Base-by-base conservation (phyloP, 2,888 invertebrate genomes). In the Andrena fulva region DNA sequence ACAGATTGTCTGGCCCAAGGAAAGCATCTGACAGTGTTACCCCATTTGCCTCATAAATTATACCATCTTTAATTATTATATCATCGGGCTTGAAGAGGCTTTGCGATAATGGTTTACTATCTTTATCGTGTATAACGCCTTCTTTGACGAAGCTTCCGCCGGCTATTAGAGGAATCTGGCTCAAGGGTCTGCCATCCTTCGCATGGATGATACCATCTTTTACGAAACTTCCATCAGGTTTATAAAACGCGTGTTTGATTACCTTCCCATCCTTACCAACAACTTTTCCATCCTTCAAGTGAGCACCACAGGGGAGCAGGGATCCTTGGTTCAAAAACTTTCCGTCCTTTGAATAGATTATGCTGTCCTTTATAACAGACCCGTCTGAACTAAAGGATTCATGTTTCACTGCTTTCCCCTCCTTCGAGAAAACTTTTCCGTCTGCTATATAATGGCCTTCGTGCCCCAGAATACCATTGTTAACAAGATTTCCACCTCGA, bases 381-480 rank as follows among this genome's bases (percentile, higher is more conserved):
- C 93, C 93, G 62, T 94, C 93, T 0, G 93, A 93, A 80, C 89
- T 91, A 77, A 94, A 94, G 0, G 90, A 87, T 29, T 93, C 93
- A 42, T 90, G 91, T 74, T 93, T 93, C 4, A 92, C 90, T 1
- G 91, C 90, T 84, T 92, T 93, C 1, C 92, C 93, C 35, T 93
- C 93, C 67, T 92, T 93, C 0, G 91, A 85, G 33, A 90, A 89
- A 24, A 93, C 89, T 78, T 93, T 93, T 12, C 93, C 93, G 3
- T 93, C 93, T 1, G 88, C 85, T 16, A 93, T 86, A 62, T 89
- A 90, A 71, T 92, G 80, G 6, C 92, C 92, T 8, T 93, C 93
- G 62, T 89, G 88, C 6, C 93, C 93, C 16, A 93, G 83, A 31
- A 89, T 89, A 10, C 93, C 93, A 52, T 87, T 90, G 2, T 89